A percentile compares a stretch with the other conserved stretches of the same genome.
Conservation (phyloP, 1,140 invertebrate species). For the Aphaenogaster rudis region DNA sequence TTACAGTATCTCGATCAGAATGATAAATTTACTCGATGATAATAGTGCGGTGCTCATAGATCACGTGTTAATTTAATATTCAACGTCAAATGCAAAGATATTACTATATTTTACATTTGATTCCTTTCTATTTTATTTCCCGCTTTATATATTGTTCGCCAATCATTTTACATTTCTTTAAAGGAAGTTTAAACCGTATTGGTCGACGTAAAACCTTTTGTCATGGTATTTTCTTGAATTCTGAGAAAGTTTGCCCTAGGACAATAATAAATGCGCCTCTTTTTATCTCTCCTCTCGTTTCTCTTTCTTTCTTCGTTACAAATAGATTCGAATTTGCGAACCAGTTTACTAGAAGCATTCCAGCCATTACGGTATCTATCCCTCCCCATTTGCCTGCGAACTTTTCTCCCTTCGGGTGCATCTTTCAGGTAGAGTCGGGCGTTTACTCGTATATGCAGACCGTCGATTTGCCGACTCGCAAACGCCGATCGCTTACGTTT, state of each 20-base stretch:
- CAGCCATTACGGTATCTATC: conserved; percentile 57
- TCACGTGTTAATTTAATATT: conserved; percentile 31
- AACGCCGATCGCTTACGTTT: conserved; percentile 42
- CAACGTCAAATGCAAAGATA: not conserved
- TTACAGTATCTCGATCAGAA: conserved; percentile 26
- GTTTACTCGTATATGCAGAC: conserved; percentile 42
- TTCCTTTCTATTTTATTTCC: not conserved
- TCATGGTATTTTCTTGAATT: conserved; percentile 6
- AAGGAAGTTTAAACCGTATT: not conserved
- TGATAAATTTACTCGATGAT: conserved; percentile 25
- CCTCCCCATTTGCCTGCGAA: conserved; percentile 56
- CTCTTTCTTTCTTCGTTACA: conserved; percentile 43
- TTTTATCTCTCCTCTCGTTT: conserved; percentile 11
- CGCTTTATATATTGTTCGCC: not conserved
- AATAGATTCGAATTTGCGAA: conserved; percentile 56
- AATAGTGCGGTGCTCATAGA: not conserved
- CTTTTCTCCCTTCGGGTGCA: conserved; percentile 55
- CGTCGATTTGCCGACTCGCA: conserved; percentile 54
- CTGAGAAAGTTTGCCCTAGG: not conserved
- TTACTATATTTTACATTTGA: not conserved
- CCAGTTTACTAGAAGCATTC: conserved; percentile 50
- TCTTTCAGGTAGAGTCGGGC: conserved; percentile 48
- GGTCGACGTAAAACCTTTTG: not conserved
- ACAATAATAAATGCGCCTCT: conserved; percentile 41
- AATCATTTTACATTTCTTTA: conserved; percentile 5